These are phyloP conservation scores for Galerucella calmariensis DNA, from an alignment of 2,888 invertebrate species.

Conservation along the genomic window DNA sequence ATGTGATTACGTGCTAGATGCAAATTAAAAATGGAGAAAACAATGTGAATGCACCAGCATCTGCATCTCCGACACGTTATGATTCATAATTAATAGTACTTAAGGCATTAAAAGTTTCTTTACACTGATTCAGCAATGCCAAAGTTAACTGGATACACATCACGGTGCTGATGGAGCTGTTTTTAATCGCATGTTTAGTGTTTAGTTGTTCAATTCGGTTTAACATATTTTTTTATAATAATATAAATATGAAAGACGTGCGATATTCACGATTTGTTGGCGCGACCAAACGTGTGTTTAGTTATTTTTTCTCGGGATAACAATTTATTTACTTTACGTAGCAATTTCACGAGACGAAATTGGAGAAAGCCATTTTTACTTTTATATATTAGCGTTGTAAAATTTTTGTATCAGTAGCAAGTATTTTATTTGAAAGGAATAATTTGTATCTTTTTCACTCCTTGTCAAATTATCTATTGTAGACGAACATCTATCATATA, in stretches of 20 bases:
- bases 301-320: constrained; percentile 13
- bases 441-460: no score
- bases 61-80: neutral
- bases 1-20: neutral
- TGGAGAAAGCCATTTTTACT: neutral
- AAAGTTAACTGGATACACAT: constrained; percentile 1
- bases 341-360: constrained; percentile 5
- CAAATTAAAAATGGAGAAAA: neutral
- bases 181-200: constrained; percentile 27
- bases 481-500: no score
- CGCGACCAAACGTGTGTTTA: constrained; percentile 8
- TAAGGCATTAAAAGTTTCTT: constrained; percentile 10
- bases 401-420: neutral
- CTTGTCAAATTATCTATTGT: no score
- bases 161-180: constrained; percentile 38
- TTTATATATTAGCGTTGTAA: neutral
- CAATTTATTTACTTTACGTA: neutral
- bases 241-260: constrained; percentile 16
- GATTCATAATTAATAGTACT: neutral
- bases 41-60: neutral
- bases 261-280: neutral
- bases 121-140: constrained; percentile 37
- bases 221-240: constrained; percentile 4
- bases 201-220: constrained; percentile 33
- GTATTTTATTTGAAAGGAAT: neutral